Evolutionary conservation across 2,797 vertebrate species (phyloP).

Genomic region (Streptopelia turtur): DNA sequence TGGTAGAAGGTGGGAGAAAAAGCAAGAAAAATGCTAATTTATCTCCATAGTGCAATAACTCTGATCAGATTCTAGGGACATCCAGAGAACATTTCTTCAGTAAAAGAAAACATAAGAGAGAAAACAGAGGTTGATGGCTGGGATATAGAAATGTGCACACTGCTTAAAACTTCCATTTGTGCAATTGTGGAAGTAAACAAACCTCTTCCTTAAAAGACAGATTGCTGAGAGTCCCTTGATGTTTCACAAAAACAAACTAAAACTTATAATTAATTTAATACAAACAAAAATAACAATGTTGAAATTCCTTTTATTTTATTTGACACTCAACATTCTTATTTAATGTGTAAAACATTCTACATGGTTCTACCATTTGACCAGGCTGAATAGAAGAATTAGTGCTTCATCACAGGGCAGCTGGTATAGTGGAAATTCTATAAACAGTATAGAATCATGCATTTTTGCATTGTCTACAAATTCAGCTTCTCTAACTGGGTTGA

Average conservation of each 20-base stretch:
- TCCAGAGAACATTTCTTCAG: neutral
- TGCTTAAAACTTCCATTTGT: neutral
- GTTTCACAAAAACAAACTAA: neutral
- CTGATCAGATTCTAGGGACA: neutral
- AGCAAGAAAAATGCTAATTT: neutral
- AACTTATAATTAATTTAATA: neutral
- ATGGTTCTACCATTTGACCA: neutral
- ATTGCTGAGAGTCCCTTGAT: neutral
- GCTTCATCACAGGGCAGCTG: neutral
- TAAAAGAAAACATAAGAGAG: neutral
- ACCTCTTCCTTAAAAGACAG: neutral
- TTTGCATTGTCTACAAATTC: neutral
- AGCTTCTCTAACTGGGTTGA: neutral
- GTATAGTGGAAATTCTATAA: neutral
- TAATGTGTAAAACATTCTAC: neutral
- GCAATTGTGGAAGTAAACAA: neutral
- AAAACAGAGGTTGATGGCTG: neutral
- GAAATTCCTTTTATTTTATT: neutral
- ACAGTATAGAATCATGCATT: neutral
- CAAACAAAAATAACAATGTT: neutral
- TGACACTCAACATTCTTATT: fast-evolving
- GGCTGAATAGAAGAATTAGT: neutral
- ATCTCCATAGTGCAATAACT: neutral
- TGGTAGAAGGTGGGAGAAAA: neutral
- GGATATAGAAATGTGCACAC: neutral